These are phyloP conservation scores for Microtus richardsoni DNA, from an alignment of 2,113 vertebrate genomes.

Conservation along the genomic window DNA sequence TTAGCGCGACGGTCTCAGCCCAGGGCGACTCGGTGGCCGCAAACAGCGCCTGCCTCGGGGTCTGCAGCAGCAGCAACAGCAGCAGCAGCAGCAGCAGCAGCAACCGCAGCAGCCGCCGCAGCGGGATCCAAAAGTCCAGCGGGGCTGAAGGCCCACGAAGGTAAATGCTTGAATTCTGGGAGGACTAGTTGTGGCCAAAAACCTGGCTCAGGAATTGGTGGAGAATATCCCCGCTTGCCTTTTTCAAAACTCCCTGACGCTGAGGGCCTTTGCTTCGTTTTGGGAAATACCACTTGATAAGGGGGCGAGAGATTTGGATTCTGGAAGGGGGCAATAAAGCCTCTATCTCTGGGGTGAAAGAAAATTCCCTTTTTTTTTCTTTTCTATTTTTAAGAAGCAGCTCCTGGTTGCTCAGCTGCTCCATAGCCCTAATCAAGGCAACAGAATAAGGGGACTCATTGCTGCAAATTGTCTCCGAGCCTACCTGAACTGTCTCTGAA, in stretches of 20 bases:
- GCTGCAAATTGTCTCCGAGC: constrained; percentile 72
- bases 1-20: constrained; percentile 85
- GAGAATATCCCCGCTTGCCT: constrained; percentile 6
- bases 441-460: constrained; percentile 68
- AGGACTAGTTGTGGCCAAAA: constrained; percentile 73
- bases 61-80: constrained; percentile 70
- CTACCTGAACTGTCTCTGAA: constrained; percentile 73
- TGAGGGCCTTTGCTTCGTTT: constrained; percentile 61
- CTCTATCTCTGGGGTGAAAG: background rate
- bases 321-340: constrained; percentile 32
- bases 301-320: constrained; percentile 10
- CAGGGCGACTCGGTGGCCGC: constrained; percentile 79
- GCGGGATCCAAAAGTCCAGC: constrained; percentile 70
- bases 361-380: background rate
- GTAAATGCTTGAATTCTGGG: constrained; percentile 77
- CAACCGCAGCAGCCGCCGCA: constrained; percentile 26
- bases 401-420: constrained; percentile 47
- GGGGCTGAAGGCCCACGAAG: constrained; percentile 78
- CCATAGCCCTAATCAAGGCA: background rate
- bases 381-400: constrained; percentile 43
- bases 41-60: constrained; percentile 62
- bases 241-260: constrained; percentile 19
- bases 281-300: constrained; percentile 70
- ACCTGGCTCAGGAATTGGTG: constrained; percentile 51
- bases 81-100: constrained; percentile 71